Evolutionary conservation across 2,113 vertebrate species (phyloP).

Genomic region (Gallinago media): DNA sequence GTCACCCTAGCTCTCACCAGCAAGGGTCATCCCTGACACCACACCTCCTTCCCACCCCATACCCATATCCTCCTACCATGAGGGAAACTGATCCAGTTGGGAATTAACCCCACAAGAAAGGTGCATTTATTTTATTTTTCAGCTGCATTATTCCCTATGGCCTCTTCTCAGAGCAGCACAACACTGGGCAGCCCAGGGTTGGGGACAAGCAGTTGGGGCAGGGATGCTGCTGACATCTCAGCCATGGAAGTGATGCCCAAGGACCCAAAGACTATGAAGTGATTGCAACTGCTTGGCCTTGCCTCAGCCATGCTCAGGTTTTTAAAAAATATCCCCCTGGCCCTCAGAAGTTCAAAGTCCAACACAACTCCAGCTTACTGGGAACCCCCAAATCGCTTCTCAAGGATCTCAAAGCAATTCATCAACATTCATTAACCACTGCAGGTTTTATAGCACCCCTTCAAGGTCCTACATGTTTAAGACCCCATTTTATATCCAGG

Average conservation of each 20-base stretch:
- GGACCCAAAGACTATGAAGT: rapidly evolving
- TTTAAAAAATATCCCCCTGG: not conserved
- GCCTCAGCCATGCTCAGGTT: not conserved
- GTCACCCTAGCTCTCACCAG: not conserved
- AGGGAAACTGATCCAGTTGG: not conserved
- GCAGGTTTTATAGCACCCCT: not conserved
- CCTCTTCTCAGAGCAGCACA: not conserved
- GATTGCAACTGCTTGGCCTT: not conserved
- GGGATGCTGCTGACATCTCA: not conserved
- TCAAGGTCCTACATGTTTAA: not conserved
- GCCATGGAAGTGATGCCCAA: rapidly evolving
- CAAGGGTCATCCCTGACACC: not conserved
- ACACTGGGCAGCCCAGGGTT: not conserved
- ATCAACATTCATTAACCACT: not conserved
- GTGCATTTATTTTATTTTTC: not conserved
- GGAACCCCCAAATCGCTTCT: not conserved
- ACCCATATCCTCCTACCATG: rapidly evolving
- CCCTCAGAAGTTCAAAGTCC: not conserved
- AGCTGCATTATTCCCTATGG: not conserved
- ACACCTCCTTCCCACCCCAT: not conserved
- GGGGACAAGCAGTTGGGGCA: not conserved
- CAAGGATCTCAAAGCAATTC: not conserved
- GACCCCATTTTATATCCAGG: not conserved
- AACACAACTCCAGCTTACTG: not conserved
- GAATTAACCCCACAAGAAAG: not conserved